Conservation (phyloP, 2,797 vertebrate genomes). For the Chanos chanos region DNA sequence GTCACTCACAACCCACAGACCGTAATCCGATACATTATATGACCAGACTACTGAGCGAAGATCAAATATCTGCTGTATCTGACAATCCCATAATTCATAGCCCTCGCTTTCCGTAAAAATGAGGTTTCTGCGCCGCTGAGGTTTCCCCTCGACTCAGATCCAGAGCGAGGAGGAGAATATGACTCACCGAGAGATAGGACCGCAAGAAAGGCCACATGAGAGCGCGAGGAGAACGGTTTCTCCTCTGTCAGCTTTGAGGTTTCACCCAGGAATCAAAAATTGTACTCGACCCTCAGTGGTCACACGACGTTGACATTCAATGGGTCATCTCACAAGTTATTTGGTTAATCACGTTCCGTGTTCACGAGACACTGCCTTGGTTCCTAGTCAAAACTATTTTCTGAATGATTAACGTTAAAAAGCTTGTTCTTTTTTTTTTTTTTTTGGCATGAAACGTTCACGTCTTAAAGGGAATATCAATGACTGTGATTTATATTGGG, state of each 20-base stretch:
- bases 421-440: too few relatives aligned
- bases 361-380: too few relatives aligned
- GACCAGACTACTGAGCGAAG: slow-evolving; percentile 52
- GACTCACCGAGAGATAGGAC: slow-evolving; percentile 58
- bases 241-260: slow-evolving; percentile 42
- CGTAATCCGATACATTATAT: slow-evolving; percentile 51
- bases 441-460: too few relatives aligned
- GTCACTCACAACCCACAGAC: slow-evolving; percentile 61
- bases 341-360: slow-evolving; percentile 20
- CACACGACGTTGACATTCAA: slow-evolving; percentile 27
- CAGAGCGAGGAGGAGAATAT: slow-evolving; percentile 52
- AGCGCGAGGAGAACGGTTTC: slow-evolving; percentile 46
- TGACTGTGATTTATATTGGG: too few relatives aligned
- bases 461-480: too few relatives aligned
- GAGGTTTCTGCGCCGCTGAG: slow-evolving; percentile 53
- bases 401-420: too few relatives aligned
- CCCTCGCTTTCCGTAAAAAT: slow-evolving; percentile 51
- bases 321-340: slow-evolving; percentile 16
- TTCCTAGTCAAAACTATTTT: too few relatives aligned
- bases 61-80: slow-evolving; percentile 53
- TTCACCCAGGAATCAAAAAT: slow-evolving; percentile 37
- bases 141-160: slow-evolving; percentile 57
- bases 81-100: slow-evolving; percentile 57
- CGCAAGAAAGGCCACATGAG: slow-evolving; percentile 52
- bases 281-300: slow-evolving; percentile 10